Conservation (phyloP, 2,113 vertebrate genomes). For the Sisor rabdophorus region DNA sequence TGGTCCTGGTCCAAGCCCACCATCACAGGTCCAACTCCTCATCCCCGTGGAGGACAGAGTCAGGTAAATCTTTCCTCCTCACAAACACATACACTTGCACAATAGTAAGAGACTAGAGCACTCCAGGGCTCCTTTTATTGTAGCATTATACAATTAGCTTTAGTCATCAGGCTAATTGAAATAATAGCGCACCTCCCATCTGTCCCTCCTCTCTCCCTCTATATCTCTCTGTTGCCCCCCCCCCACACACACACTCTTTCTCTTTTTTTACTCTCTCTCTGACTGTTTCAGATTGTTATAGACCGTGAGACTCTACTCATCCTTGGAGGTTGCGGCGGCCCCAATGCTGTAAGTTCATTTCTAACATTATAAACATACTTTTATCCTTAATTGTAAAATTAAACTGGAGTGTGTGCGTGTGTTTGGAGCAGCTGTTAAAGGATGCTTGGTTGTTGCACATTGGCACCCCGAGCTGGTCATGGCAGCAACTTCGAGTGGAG, state of each 20-base stretch:
- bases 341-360: slow-evolving; percentile 85
- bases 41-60: slow-evolving; percentile 92
- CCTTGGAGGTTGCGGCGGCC: slow-evolving; percentile 94
- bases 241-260: too few species aligned
- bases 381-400: neutral
- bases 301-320: slow-evolving; percentile 89
- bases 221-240: too few species aligned
- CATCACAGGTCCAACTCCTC: slow-evolving; percentile 81
- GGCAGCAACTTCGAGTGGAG: slow-evolving; percentile 94
- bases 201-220: too few species aligned
- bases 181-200: neutral
- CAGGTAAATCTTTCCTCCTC: slow-evolving; percentile 71
- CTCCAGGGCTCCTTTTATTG: neutral
- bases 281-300: slow-evolving; percentile 80
- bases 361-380: neutral
- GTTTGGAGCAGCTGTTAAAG: slow-evolving; percentile 82
- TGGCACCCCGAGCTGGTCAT: slow-evolving; percentile 77
- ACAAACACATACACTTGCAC: neutral
- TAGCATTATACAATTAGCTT: too few species aligned
- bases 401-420: neutral
- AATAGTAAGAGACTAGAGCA: neutral
- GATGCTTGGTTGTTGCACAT: slow-evolving; percentile 96
- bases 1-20: slow-evolving; percentile 95
- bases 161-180: neutral
- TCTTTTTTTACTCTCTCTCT: neutral